Conservation (phyloP, 2,797 vertebrate species). For the Lacerta bilineata region DNA sequence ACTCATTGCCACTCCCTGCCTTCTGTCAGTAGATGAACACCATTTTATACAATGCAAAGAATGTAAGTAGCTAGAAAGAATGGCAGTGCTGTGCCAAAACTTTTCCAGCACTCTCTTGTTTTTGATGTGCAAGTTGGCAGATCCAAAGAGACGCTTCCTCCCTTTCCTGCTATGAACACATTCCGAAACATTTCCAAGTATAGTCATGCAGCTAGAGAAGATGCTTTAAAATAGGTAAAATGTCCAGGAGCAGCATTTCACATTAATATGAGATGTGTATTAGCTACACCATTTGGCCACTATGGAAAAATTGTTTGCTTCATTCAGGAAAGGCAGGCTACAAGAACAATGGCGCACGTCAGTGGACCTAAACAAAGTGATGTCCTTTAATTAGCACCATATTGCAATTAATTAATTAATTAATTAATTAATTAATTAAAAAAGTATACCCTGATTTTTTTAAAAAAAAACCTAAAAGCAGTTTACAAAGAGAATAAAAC, state of each 20-base stretch:
- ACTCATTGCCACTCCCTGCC: too few relatives aligned
- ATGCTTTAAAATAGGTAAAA: not conserved
- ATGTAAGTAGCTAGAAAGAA: not conserved
- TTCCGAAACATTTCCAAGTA: not conserved
- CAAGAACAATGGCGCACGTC: not conserved
- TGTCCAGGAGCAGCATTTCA: not conserved
- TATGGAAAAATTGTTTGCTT: slow-evolving; percentile 5
- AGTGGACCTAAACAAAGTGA: not conserved
- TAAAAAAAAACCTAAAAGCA: too few relatives aligned
- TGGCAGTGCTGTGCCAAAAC: not conserved
- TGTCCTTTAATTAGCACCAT: not conserved
- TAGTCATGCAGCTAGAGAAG: not conserved
- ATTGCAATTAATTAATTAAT: too few relatives aligned
- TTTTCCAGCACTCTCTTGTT: not conserved
- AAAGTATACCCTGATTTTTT: too few relatives aligned
- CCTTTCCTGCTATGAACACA: not conserved
- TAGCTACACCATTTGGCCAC: not conserved
- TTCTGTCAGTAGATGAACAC: too few relatives aligned
- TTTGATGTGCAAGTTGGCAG: not conserved
- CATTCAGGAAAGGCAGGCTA: not conserved
- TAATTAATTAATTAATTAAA: too few relatives aligned
- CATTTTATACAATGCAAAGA: too few relatives aligned
- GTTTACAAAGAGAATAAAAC: too few relatives aligned
- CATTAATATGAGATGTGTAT: not conserved
- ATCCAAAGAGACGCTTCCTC: not conserved